Evolutionary conservation across 1,140 invertebrate genomes (phyloP).

Genomic region (Laodelphax striatellus): DNA sequence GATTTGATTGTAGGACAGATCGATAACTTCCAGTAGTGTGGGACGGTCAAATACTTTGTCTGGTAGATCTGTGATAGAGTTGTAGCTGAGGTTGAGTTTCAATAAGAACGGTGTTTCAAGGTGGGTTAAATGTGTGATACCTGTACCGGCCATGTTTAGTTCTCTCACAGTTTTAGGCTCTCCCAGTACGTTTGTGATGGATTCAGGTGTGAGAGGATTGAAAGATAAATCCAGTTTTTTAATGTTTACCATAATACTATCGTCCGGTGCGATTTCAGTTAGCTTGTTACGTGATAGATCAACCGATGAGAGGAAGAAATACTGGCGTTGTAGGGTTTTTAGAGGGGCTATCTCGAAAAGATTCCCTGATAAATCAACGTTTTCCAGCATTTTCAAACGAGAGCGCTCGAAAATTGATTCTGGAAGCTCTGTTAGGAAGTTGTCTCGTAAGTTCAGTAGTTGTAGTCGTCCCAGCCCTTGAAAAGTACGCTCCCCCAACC

Average conservation of each 20-base stretch:
- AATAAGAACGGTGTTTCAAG: constrained; percentile 80
- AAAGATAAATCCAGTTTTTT: constrained; percentile 76
- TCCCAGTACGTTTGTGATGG: constrained; percentile 61
- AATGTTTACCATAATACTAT: constrained; percentile 75
- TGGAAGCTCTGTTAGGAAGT: constrained; percentile 59
- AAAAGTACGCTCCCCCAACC: constrained; percentile 65
- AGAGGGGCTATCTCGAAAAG: constrained; percentile 64
- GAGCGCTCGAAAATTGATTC: constrained; percentile 73
- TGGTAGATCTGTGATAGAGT: constrained; percentile 53
- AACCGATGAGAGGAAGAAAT: constrained; percentile 63
- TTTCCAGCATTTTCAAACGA: constrained; percentile 65
- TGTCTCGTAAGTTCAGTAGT: constrained; percentile 59
- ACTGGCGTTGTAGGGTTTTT: constrained; percentile 66
- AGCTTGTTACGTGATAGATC: constrained; percentile 71
- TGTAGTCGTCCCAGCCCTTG: constrained; percentile 67
- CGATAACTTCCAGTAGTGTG: constrained; percentile 62
- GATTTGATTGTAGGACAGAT: constrained; percentile 65
- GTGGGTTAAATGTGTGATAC: constrained; percentile 49
- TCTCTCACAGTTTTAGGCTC: constrained; percentile 79
- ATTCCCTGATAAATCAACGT: constrained; percentile 67
- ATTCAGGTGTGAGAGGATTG: constrained; percentile 63
- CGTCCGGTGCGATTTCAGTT: constrained; percentile 63
- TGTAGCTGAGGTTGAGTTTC: constrained; percentile 67
- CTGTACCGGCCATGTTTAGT: constrained; percentile 68
- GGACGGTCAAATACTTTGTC: constrained; percentile 59